Percentiles rank a stretch among this genome's conserved stretches.
Conservation (phyloP, 2,113 vertebrate species). For the Poecile atricapillus region DNA sequence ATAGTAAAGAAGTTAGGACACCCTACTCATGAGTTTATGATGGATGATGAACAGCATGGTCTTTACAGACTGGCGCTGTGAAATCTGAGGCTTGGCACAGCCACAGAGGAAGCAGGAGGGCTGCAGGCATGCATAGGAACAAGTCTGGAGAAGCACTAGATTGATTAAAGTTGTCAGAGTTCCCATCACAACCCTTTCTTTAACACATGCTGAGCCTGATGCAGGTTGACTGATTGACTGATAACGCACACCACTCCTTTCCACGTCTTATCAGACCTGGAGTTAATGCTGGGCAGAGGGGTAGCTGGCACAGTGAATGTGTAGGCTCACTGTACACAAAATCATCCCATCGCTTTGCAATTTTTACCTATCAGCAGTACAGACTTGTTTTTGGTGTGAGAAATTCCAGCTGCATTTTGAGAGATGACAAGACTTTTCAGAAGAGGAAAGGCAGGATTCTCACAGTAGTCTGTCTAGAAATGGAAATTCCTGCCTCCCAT, state of each 20-base stretch:
- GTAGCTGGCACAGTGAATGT: neutral
- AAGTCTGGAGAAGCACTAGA: slow-evolving; percentile 31
- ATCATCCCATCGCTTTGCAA: neutral
- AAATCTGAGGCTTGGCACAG: slow-evolving; percentile 56
- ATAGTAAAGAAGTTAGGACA: slow-evolving; percentile 22
- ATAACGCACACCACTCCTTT: neutral
- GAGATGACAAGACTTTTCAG: slow-evolving; percentile 24
- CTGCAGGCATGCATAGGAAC: slow-evolving; percentile 35
- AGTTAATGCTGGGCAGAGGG: neutral
- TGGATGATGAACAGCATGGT: slow-evolving; percentile 49
- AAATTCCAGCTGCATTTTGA: slow-evolving; percentile 30
- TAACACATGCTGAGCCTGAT: neutral
- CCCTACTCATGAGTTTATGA: slow-evolving; percentile 7
- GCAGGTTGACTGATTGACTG: slow-evolving; percentile 26
- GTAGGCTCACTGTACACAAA: neutral
- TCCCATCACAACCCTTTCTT: neutral
- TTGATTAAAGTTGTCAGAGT: slow-evolving; percentile 54
- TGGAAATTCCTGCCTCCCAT: slow-evolving; percentile 9
- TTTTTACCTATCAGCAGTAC: slow-evolving; percentile 21
- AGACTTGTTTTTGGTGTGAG: neutral
- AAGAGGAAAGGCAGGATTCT: slow-evolving; percentile 19
- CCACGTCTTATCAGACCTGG: neutral
- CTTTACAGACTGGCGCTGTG: slow-evolving; percentile 12
- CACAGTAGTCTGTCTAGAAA: neutral
- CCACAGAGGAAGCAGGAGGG: slow-evolving; percentile 41